A percentile compares a stretch with the other conserved stretches of the same genome.
Conservation (phyloP, 2,113 vertebrate species). For the Turdus rufiventris region DNA sequence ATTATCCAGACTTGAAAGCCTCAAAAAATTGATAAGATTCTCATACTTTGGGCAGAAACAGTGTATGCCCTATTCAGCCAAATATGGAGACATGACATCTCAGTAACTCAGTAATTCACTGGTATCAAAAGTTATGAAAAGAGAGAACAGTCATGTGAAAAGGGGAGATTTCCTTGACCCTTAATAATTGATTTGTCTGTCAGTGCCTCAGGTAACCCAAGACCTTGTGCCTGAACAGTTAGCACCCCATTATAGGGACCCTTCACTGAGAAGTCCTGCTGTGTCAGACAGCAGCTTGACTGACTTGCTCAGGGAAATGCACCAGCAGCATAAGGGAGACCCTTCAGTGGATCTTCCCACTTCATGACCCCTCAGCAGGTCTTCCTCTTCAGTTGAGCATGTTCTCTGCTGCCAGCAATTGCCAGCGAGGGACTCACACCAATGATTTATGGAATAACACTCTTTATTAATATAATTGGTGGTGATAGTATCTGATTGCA, state of each 20-base stretch:
- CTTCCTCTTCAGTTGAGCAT: not conserved
- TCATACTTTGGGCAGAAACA: not conserved
- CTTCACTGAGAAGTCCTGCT: not conserved
- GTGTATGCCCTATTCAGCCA: not conserved
- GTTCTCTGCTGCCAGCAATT: not conserved
- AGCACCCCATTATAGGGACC: rapidly evolving
- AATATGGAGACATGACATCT: not conserved
- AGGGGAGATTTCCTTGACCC: rapidly evolving
- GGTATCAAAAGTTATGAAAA: not conserved
- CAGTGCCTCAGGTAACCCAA: not conserved
- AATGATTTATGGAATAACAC: not conserved
- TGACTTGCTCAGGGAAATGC: not conserved
- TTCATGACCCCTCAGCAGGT: not conserved
- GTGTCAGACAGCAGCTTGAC: too few relatives aligned
- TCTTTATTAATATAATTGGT: not conserved
- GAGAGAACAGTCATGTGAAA: not conserved
- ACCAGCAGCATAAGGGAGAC: not conserved
- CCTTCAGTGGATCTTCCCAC: not conserved
- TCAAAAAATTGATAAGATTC: not conserved
- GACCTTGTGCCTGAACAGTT: not conserved
- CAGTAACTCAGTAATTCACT: not conserved
- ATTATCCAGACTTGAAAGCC: not conserved
- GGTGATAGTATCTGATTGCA: not conserved
- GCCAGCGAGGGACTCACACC: not conserved
- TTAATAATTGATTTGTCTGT: not conserved